These are phyloP conservation scores for Lasiurus borealis DNA, from an alignment of 2,113 vertebrate species.

Conservation along the genomic window DNA sequence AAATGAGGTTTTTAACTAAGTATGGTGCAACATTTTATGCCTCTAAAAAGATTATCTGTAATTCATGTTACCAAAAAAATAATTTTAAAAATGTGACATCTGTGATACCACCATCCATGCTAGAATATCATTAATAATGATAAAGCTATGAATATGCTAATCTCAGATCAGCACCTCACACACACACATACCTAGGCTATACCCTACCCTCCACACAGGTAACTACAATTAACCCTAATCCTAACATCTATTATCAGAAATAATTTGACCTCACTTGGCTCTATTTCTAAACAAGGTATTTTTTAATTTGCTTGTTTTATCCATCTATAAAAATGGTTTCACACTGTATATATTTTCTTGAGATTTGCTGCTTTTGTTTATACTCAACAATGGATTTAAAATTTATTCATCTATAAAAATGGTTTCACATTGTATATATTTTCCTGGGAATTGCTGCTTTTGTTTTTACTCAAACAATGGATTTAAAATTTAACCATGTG, in stretches of 20 bases:
- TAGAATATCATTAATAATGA: not conserved
- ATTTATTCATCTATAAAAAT: conserved; percentile 51
- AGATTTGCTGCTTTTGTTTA: not conserved
- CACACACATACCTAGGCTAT: not conserved
- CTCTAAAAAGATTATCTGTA: not conserved
- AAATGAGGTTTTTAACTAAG: not conserved
- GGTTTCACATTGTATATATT: not conserved
- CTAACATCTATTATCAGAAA: not conserved
- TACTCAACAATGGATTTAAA: conserved; percentile 1
- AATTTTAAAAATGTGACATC: not conserved
- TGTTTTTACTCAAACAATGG: not conserved
- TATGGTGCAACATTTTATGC: not conserved
- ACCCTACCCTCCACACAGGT: not conserved
- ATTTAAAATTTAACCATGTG: conserved; percentile 46
- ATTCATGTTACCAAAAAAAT: not conserved
- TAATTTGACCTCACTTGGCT: not conserved
- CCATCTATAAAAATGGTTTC: conserved; percentile 43
- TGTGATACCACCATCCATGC: not conserved
- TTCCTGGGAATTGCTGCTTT: conserved; percentile 11
- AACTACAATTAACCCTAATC: not conserved
- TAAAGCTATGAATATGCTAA: not conserved
- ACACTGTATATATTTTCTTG: not conserved
- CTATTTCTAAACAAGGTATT: conserved; percentile 40
- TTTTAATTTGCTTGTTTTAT: conserved; percentile 31
- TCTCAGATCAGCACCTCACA: not conserved